These are phyloP conservation scores for Hetaerina titia DNA, from an alignment of 2,888 invertebrate genomes.

Conservation along the genomic window DNA sequence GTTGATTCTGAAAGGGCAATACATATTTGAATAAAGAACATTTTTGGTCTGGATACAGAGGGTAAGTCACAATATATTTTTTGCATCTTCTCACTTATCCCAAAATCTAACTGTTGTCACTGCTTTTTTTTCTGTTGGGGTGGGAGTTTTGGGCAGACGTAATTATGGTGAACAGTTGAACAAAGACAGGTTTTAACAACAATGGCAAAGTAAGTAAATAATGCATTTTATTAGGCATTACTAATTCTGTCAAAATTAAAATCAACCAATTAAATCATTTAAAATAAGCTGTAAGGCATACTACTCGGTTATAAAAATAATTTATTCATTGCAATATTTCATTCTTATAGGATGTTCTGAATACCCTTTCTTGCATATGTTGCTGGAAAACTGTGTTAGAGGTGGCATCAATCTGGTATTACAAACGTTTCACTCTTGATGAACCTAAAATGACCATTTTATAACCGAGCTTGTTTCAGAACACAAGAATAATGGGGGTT, in stretches of 20 bases:
- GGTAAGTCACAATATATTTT: slow-evolving; percentile 1
- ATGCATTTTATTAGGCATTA: slow-evolving; percentile 39
- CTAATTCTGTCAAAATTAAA: background rate
- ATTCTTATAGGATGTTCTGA: background rate
- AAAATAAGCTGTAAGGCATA: slow-evolving; percentile 39
- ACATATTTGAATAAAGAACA: slow-evolving; percentile 46
- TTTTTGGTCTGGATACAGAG: background rate
- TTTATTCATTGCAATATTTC: background rate
- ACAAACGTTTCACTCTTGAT: background rate
- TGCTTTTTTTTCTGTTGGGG: slow-evolving; percentile 55
- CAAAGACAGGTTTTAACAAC: slow-evolving; percentile 10
- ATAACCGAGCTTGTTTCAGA: slow-evolving; percentile 30
- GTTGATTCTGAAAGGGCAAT: slow-evolving; percentile 26
- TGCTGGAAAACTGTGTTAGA: background rate
- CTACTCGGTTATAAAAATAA: slow-evolving; percentile 30
- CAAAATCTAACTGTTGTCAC: slow-evolving; percentile 5
- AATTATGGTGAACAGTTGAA: slow-evolving; percentile 58
- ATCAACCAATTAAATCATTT: background rate
- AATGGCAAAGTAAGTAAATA: slow-evolving; percentile 45
- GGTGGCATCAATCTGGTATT: background rate
- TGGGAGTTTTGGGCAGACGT: slow-evolving; percentile 65
- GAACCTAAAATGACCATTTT: background rate
- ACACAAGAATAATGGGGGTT: slow-evolving; percentile 5
- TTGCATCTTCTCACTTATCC: slow-evolving; percentile 33
- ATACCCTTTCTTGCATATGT: background rate